Evolutionary conservation across 37 sponge, comb jelly and placozoan genomes (phyloP).

Genomic region (Axinella damicornis): DNA sequence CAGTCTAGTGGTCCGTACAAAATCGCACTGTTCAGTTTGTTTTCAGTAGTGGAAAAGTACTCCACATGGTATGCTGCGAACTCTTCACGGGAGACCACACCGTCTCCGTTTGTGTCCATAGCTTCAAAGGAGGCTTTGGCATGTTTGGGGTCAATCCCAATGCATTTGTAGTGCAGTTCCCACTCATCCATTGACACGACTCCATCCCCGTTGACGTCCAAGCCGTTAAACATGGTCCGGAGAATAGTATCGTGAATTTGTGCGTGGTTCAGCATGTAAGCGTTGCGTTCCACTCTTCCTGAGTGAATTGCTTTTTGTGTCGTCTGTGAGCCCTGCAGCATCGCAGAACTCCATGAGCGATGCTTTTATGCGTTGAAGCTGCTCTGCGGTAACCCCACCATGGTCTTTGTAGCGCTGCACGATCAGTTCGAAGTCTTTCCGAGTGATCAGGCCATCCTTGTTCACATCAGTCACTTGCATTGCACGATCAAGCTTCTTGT

Average conservation of each 20-base stretch:
- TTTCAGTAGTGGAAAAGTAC: background rate
- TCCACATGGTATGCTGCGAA: background rate
- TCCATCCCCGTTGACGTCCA: conserved; percentile 9
- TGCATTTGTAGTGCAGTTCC: background rate
- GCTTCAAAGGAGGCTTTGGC: conserved; percentile 11
- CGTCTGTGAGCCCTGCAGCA: no score
- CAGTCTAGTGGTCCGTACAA: conserved; percentile 8
- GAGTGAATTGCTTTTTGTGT: background rate
- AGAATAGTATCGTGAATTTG: background rate
- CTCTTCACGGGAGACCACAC: background rate
- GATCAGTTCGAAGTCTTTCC: conserved; percentile 49
- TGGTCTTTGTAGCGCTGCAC: background rate
- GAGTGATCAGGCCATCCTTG: conserved; percentile 62
- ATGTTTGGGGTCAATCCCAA: background rate
- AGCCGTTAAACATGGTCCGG: background rate
- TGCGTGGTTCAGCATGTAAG: background rate
- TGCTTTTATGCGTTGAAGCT: no score
- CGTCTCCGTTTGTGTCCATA: conserved; percentile 10
- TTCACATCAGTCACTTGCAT: conserved; percentile 46
- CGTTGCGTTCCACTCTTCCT: background rate
- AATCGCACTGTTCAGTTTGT: conserved; percentile 1
- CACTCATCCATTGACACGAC: background rate
- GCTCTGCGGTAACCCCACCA: no score
- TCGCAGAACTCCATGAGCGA: no score
- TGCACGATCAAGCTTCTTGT: no score